Base-by-base conservation (phyloP, 2,888 invertebrate species). In the Stenurella melanura region DNA sequence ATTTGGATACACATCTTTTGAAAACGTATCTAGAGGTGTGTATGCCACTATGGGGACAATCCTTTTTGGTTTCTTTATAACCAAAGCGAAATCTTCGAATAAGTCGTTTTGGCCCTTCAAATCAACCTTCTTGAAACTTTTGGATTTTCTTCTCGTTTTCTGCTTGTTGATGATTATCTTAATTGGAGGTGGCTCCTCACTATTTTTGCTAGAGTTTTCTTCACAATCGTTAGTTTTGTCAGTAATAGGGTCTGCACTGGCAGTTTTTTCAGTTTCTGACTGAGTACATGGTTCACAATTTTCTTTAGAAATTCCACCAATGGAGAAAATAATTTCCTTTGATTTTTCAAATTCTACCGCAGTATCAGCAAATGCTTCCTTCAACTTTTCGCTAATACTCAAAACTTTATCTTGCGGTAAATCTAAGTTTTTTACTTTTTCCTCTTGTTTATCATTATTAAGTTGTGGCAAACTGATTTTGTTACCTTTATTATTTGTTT, bases 41-140 rank as follows among this genome's bases (percentile, higher is more conserved):
- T 74, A 79, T 38, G 78, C 77, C 42, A 78, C 78, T n/a, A 80
- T 79, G 9, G 83, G 83, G 19, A 81, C 74, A 19, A 78, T 79
- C 15, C 84, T 66, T 76, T 85, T 84, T 10, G 81, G 80, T 74
- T 85, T 85, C 66, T 85, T 85, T 11, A 85, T 84, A 17, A 85
- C 85, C 75, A 85, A 78, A 17, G 85, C 78, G 69, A 85, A 85
- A 74, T 85, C 83, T 76, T 84, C 80, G 69, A 82, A 85, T 69
- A 85, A 67, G 73, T 85, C 82, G 57, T 84, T 84, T 12, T 80
- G 80, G 34, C 80, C 77, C 70, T 83, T 84, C 19, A 68, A 50
- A 17, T 83, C 83, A 19, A 79, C 78, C 71, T 84, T 85, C 68
- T 83, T 85, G 26, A 81, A 82, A 57, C 80, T 84, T 60, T 83